These are phyloP conservation scores for Glyphotaelius pellucidus DNA, from an alignment of 2,888 invertebrate genomes.

Conservation along the genomic window DNA sequence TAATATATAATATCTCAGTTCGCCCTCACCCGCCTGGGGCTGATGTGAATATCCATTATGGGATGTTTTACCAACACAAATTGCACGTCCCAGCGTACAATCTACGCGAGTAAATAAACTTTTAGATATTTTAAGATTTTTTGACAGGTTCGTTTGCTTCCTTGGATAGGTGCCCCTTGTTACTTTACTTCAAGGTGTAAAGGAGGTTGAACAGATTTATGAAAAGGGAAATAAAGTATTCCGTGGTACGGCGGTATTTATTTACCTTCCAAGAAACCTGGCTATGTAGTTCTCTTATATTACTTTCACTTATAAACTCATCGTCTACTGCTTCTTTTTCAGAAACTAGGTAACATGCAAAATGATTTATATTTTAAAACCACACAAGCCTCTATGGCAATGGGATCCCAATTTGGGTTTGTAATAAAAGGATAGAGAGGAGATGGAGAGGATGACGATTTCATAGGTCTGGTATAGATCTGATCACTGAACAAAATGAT, in stretches of 20 bases:
- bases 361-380: no score
- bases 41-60: neutral
- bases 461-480: no score
- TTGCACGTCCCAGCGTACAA: neutral
- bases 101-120: neutral
- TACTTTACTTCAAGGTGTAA: neutral
- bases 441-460: no score
- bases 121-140: slow-evolving; percentile 15
- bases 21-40: slow-evolving; percentile 4
- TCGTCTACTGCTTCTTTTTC: neutral
- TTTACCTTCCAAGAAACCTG: neutral
- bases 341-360: neutral
- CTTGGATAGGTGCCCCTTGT: neutral
- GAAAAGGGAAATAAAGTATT: neutral
- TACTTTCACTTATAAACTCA: no score
- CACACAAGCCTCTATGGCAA: no score
- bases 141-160: slow-evolving; percentile 22
- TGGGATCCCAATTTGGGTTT: no score
- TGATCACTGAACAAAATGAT: no score
- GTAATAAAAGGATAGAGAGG: no score
- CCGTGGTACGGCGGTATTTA: neutral
- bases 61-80: slow-evolving; percentile 1
- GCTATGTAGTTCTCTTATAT: neutral
- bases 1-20: slow-evolving; percentile 60
- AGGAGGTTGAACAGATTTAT: neutral